Conservation (phyloP, 2,113 vertebrate species). For the Puntigrus tetrazona region DNA sequence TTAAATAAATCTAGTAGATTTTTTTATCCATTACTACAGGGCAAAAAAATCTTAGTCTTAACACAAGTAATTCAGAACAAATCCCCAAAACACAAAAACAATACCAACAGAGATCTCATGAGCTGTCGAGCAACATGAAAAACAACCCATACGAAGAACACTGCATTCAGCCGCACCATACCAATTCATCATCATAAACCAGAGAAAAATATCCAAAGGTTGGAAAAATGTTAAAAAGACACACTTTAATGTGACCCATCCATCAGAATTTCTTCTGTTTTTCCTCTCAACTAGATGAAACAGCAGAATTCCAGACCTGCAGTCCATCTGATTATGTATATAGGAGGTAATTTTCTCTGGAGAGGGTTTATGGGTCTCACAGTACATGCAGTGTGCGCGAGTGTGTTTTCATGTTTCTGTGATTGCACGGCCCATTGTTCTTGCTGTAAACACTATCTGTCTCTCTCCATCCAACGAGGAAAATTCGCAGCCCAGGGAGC, state of each 20-base stretch:
- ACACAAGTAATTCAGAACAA: neutral
- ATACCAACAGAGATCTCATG: neutral
- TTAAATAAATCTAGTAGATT: neutral
- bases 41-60: neutral
- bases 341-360: neutral
- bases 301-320: slow-evolving; percentile 5
- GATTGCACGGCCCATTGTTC: slow-evolving; percentile 36
- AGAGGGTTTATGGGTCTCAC: neutral
- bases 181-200: neutral
- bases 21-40: neutral
- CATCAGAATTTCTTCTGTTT: neutral
- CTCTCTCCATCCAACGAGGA: slow-evolving; percentile 19
- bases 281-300: neutral
- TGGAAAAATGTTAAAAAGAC: neutral
- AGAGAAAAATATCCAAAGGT: neutral
- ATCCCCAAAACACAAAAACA: neutral
- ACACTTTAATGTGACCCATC: neutral
- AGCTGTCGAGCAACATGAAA: neutral
- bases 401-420: slow-evolving; percentile 38
- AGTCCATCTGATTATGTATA: slow-evolving; percentile 29
- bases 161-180: neutral
- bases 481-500: slow-evolving; percentile 6
- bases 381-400: neutral
- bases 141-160: neutral
- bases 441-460: slow-evolving; percentile 47